A percentile compares a stretch with the other conserved stretches of the same genome.
Evolutionary conservation across 1,140 invertebrate species (phyloP).

Genomic region (Drosophila tristis): DNA sequence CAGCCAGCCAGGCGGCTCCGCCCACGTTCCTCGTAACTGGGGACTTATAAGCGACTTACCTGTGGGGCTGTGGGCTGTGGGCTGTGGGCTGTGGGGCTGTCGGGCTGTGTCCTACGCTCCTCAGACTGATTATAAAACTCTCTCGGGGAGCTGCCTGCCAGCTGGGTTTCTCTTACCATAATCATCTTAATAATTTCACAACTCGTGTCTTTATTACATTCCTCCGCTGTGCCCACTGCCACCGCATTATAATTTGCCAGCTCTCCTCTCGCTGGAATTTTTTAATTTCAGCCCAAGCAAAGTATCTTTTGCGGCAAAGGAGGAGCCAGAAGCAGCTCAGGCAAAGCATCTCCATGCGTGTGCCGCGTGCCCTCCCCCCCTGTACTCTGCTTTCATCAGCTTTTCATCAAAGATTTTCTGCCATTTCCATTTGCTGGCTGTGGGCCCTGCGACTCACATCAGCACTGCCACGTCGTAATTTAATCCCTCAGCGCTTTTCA

Average conservation of each 20-base stretch:
- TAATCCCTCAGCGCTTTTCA: slow-evolving; percentile 55
- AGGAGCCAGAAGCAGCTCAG: slow-evolving; percentile 6
- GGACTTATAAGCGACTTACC: too few species aligned
- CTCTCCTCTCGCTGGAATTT: slow-evolving; percentile 68
- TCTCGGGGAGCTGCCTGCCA: too few species aligned
- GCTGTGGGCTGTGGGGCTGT: too few species aligned
- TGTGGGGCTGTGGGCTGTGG: not conserved
- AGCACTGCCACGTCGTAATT: slow-evolving; percentile 52
- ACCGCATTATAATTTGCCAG: slow-evolving; percentile 62
- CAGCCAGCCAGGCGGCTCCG: too few species aligned
- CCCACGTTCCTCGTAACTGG: too few species aligned
- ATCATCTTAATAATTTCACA: slow-evolving; percentile 78
- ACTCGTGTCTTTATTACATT: slow-evolving; percentile 81
- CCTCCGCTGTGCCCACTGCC: slow-evolving; percentile 27
- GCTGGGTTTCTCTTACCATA: slow-evolving; percentile 43
- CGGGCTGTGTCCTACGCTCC: not conserved
- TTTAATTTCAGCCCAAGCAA: slow-evolving; percentile 69
- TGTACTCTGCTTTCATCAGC: slow-evolving; percentile 17
- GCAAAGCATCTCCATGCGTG: slow-evolving; percentile 66
- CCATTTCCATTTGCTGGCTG: slow-evolving; percentile 22
- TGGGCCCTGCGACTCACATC: slow-evolving; percentile 13
- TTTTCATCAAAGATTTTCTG: slow-evolving; percentile 66
- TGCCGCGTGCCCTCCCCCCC: slow-evolving; percentile 39
- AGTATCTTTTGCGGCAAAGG: slow-evolving; percentile 51
- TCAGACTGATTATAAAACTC: slow-evolving; percentile 45